A percentile compares a stretch with the other conserved stretches of the same genome.
Evolutionary conservation across 2,888 invertebrate species (phyloP).

Genomic region (Protonemura montana): DNA sequence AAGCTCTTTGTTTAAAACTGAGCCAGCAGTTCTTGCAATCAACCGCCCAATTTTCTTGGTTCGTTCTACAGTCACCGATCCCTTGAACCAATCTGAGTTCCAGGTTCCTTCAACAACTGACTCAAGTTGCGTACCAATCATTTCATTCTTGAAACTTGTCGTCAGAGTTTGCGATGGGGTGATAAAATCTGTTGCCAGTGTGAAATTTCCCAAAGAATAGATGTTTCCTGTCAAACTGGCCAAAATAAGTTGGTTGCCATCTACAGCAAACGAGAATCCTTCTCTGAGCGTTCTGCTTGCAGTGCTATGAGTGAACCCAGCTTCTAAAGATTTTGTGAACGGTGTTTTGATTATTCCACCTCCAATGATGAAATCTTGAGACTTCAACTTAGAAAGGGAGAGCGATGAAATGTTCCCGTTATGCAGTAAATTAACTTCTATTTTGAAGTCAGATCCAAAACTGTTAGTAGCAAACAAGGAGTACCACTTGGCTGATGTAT

Average conservation of each 20-base stretch:
- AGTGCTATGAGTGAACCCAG: slow-evolving; percentile 36
- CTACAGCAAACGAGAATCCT: slow-evolving; percentile 33
- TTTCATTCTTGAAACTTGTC: slow-evolving; percentile 25
- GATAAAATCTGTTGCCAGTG: slow-evolving; percentile 35
- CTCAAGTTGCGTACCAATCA: slow-evolving; percentile 31
- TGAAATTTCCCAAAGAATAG: slow-evolving; percentile 36
- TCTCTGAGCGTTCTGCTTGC: slow-evolving; percentile 37
- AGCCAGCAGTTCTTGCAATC: slow-evolving; percentile 31
- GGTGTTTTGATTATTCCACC: slow-evolving; percentile 40
- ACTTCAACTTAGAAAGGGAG: slow-evolving; percentile 37
- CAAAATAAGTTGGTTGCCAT: slow-evolving; percentile 34
- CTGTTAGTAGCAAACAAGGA: not conserved
- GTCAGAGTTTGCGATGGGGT: slow-evolving; percentile 42
- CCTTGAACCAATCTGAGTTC: slow-evolving; percentile 42
- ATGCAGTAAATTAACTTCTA: slow-evolving; percentile 35
- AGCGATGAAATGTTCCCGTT: slow-evolving; percentile 36
- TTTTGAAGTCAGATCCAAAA: not conserved
- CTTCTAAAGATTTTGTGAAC: slow-evolving; percentile 37
- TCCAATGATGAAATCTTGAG: slow-evolving; percentile 30
- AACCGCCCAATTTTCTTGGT: slow-evolving; percentile 19
- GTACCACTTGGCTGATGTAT: slow-evolving; percentile 36
- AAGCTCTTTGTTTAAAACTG: slow-evolving; percentile 35
- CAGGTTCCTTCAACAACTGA: slow-evolving; percentile 38
- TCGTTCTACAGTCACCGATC: slow-evolving; percentile 13
- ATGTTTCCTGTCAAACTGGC: slow-evolving; percentile 42